phyloP scores from a whole-genome alignment of 2,888 invertebrate genomes.

The Brenthis hecate region DNA sequence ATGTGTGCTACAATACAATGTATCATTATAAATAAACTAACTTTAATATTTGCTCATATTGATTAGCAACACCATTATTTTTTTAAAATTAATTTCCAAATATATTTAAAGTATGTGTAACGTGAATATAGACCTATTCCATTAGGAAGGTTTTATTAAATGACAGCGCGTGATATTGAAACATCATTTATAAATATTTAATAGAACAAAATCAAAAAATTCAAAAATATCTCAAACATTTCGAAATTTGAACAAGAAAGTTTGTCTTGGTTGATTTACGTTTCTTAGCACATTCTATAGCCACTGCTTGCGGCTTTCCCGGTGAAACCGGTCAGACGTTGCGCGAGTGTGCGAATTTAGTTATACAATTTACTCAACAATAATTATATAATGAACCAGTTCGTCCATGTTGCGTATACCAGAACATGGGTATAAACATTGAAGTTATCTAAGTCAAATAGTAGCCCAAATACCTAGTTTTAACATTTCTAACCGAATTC shows the following conservation, averaged over 20 bases:
- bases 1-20: too few relatives aligned
- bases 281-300: constrained; percentile 16
- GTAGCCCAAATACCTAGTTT: constrained; percentile 1
- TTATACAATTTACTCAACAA: constrained; percentile 33
- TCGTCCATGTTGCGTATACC: constrained; percentile 23
- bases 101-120: too few relatives aligned
- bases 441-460: background rate
- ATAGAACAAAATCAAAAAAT: background rate
- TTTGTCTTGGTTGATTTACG: constrained; percentile 5
- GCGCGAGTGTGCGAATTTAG: constrained; percentile 27
- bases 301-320: constrained; percentile 24
- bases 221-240: background rate
- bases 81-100: too few relatives aligned
- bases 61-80: too few relatives aligned
- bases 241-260: constrained; percentile 9
- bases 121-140: too few relatives aligned
- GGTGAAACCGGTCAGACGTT: constrained; percentile 28
- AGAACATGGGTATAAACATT: background rate
- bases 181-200: background rate
- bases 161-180: background rate
- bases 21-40: too few relatives aligned
- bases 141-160: too few relatives aligned
- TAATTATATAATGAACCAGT: constrained; percentile 36
- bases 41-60: too few relatives aligned
- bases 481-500: too few relatives aligned